phyloP scores from a whole-genome alignment of 2,113 vertebrate species.

The Neogobius melanostomus region DNA sequence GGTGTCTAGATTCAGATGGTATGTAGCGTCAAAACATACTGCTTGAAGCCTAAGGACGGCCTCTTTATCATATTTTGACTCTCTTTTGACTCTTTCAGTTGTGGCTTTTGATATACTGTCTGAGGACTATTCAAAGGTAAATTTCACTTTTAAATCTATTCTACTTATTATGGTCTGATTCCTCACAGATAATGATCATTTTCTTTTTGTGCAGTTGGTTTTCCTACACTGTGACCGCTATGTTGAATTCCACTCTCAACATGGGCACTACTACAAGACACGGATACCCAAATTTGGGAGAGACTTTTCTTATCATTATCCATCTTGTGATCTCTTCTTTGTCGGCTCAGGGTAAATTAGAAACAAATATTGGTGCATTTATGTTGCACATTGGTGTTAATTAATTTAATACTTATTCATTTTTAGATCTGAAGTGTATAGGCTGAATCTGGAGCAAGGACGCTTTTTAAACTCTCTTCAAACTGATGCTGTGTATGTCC shows the following conservation, averaged over 20 bases:
- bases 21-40: constrained; percentile 29
- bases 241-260: constrained; percentile 95
- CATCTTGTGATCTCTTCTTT: constrained; percentile 96
- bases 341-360: constrained; percentile 86
- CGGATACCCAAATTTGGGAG: constrained; percentile 96
- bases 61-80: constrained; percentile 38
- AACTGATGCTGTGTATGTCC: constrained; percentile 84
- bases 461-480: constrained; percentile 92
- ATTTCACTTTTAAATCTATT: too few species aligned
- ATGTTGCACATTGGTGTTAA: not conserved
- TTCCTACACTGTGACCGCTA: constrained; percentile 89
- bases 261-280: constrained; percentile 93
- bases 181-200: not conserved
- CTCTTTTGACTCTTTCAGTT: constrained; percentile 82
- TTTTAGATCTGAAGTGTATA: constrained; percentile 89
- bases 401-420: not conserved
- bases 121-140: constrained; percentile 98
- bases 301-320: constrained; percentile 94
- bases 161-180: too few species aligned
- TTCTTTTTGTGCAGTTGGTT: constrained; percentile 80
- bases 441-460: constrained; percentile 95
- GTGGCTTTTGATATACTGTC: constrained; percentile 95
- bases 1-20: constrained; percentile 96
- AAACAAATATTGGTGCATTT: not conserved
- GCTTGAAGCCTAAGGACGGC: too few species aligned